These are phyloP conservation scores for Chiloscyllium punctatum DNA, from an alignment of 2,797 vertebrate genomes.

Conservation along the genomic window DNA sequence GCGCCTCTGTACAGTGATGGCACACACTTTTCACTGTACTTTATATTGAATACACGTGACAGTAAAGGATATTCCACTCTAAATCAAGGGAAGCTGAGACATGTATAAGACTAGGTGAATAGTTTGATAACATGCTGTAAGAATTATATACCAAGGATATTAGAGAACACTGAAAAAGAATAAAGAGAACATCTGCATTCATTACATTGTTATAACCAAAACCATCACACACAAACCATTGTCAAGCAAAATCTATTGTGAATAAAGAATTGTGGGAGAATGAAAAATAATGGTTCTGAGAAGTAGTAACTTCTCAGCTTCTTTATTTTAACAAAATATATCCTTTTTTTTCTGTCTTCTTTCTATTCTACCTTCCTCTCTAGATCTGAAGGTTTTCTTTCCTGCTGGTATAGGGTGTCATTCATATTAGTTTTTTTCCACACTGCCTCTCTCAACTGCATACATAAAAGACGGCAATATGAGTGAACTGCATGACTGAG, in stretches of 20 bases:
- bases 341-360: neutral
- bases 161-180: neutral
- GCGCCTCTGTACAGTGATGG: no score
- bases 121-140: neutral
- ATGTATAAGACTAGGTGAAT: neutral
- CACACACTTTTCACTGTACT: no score
- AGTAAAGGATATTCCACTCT: no score
- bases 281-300: neutral
- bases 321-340: neutral
- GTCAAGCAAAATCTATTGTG: neutral
- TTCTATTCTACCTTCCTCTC: no score
- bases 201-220: neutral
- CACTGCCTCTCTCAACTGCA: neutral
- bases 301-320: neutral
- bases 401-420: neutral
- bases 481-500: neutral
- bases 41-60: no score
- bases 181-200: neutral
- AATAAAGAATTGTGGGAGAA: neutral
- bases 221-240: neutral
- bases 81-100: neutral
- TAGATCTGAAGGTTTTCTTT: neutral
- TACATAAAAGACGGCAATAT: neutral
- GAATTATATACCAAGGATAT: neutral
- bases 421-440: neutral